These are phyloP conservation scores for Plagiodera versicolora DNA, from an alignment of 2,888 invertebrate species.

Conservation along the genomic window DNA sequence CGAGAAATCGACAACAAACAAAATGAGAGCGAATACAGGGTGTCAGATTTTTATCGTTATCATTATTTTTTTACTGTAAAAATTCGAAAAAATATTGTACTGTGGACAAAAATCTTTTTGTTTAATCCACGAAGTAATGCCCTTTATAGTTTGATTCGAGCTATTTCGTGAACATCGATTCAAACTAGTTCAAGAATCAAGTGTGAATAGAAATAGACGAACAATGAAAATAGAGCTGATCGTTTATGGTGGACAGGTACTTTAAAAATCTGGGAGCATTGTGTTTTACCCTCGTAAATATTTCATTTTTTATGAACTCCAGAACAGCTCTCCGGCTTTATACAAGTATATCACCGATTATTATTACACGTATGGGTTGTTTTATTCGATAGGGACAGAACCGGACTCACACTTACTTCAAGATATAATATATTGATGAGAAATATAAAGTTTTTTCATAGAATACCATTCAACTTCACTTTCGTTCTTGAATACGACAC, in stretches of 20 bases:
- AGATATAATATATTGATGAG: too few relatives aligned
- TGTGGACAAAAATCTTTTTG: too few relatives aligned
- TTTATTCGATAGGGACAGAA: slow-evolving; percentile 6
- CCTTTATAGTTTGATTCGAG: slow-evolving; percentile 9
- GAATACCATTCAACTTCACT: too few relatives aligned
- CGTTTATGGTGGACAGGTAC: slow-evolving; percentile 44
- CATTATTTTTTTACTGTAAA: too few relatives aligned
- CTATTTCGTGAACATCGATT: slow-evolving; percentile 10
- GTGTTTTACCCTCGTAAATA: slow-evolving; percentile 40
- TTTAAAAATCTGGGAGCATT: slow-evolving; percentile 35
- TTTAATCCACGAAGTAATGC: too few relatives aligned
- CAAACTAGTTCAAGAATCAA: slow-evolving; percentile 20
- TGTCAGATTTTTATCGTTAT: too few relatives aligned
- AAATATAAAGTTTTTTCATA: too few relatives aligned
- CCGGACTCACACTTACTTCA: too few relatives aligned
- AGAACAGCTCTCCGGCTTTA: slow-evolving; percentile 41
- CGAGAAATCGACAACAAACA: too few relatives aligned
- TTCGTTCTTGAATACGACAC: too few relatives aligned
- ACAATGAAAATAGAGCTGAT: slow-evolving; percentile 34
- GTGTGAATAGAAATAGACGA: slow-evolving; percentile 24
- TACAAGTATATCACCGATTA: slow-evolving; percentile 40
- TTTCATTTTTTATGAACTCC: slow-evolving; percentile 41
- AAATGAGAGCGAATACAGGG: too few relatives aligned
- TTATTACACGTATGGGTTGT: slow-evolving; percentile 20
- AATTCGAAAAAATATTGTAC: too few relatives aligned